Conservation (phyloP, 2,888 invertebrate genomes). For the Campopleginae sp. region DNA sequence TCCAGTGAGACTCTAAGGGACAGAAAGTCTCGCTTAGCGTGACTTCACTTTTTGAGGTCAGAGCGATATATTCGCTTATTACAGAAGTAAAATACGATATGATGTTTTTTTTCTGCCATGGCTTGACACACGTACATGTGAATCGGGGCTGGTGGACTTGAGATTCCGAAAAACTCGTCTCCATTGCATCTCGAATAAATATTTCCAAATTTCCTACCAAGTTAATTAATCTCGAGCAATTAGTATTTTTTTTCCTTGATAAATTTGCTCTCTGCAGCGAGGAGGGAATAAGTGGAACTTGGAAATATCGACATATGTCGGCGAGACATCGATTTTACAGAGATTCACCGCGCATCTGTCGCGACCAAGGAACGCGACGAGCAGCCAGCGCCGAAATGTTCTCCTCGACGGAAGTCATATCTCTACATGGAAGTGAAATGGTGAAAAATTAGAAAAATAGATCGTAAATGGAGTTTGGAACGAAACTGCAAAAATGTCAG, state of each 20-base stretch:
- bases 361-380: slow-evolving; percentile 20
- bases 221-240: neutral
- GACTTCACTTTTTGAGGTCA: slow-evolving; percentile 82
- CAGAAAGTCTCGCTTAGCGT: slow-evolving; percentile 75
- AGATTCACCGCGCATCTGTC: slow-evolving; percentile 74
- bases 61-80: slow-evolving; percentile 82
- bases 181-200: slow-evolving; percentile 30
- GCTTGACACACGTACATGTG: slow-evolving; percentile 37
- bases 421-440: slow-evolving; percentile 8
- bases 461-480: neutral
- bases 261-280: neutral
- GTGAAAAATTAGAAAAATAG: slow-evolving; percentile 31
- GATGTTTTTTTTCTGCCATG: slow-evolving; percentile 33
- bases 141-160: neutral
- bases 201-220: neutral
- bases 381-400: slow-evolving; percentile 26
- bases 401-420: slow-evolving; percentile 46
- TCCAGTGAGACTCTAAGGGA: slow-evolving; percentile 70
- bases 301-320: slow-evolving; percentile 75
- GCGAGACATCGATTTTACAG: slow-evolving; percentile 80
- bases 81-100: slow-evolving; percentile 66
- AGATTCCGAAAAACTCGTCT: slow-evolving; percentile 19
- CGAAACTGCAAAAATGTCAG: neutral
- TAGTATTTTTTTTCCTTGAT: neutral
- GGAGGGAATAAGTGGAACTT: neutral